Evolutionary conservation across 2,797 vertebrate species (phyloP).

Genomic region (Diglossa cyanea): DNA sequence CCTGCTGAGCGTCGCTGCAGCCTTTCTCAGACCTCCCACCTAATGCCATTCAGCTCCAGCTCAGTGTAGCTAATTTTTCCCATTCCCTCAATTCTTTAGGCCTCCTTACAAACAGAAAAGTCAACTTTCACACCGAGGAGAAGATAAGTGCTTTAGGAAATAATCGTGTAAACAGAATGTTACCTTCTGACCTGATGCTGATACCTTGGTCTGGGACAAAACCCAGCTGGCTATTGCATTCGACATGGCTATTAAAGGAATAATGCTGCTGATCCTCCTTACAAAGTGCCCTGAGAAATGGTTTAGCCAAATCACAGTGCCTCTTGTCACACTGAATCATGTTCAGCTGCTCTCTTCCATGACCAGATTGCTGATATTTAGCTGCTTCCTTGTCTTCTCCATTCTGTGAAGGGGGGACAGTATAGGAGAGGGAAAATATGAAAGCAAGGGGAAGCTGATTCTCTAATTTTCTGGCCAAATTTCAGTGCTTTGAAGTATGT

Average conservation of each 20-base stretch:
- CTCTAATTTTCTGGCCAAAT: neutral
- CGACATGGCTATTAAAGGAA: slow-evolving; percentile 91
- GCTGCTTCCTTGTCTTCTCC: neutral
- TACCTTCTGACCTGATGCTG: slow-evolving; percentile 94
- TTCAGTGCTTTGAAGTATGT: neutral
- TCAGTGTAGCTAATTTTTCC: slow-evolving; percentile 89
- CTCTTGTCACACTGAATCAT: slow-evolving; percentile 74
- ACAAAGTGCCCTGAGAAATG: slow-evolving; percentile 74
- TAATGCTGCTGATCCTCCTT: slow-evolving; percentile 82
- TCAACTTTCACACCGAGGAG: slow-evolving; percentile 87
- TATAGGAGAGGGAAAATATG: neutral
- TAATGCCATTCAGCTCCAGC: slow-evolving; percentile 86
- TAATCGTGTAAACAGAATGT: slow-evolving; percentile 92
- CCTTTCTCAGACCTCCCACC: slow-evolving; percentile 84
- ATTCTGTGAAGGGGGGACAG: neutral
- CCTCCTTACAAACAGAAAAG: slow-evolving; percentile 83
- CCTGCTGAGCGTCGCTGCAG: slow-evolving; percentile 71
- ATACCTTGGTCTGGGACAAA: slow-evolving; percentile 89
- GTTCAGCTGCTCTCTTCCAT: slow-evolving; percentile 56
- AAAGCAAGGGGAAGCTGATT: neutral
- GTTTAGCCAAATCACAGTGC: slow-evolving; percentile 74
- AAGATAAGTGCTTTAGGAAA: slow-evolving; percentile 91
- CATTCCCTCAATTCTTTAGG: slow-evolving; percentile 81
- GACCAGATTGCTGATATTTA: slow-evolving; percentile 54
- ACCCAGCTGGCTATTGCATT: slow-evolving; percentile 83